phyloP scores from a whole-genome alignment of 2,888 invertebrate species.

The Hoplodrina ambigua region DNA sequence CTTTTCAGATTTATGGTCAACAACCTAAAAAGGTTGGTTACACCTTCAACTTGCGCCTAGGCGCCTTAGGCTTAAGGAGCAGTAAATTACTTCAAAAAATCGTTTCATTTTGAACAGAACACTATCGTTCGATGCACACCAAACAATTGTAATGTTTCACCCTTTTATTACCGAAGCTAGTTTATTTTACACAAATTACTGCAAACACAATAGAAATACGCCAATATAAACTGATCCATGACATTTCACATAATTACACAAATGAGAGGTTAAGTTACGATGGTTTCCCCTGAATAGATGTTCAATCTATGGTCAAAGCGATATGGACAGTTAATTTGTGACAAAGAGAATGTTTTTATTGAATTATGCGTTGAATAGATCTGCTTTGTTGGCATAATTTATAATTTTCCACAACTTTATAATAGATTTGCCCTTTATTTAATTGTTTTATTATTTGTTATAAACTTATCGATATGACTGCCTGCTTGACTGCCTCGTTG shows the following conservation, averaged over 20 bases:
- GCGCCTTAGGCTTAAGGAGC: no score
- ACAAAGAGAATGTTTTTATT: slow-evolving; percentile 60
- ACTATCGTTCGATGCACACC: background rate
- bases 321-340: slow-evolving; percentile 64
- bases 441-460: background rate
- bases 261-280: slow-evolving; percentile 31
- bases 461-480: no score
- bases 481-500: no score
- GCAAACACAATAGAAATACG: slow-evolving; percentile 33
- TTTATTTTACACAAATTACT: slow-evolving; percentile 61
- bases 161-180: slow-evolving; percentile 49
- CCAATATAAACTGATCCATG: slow-evolving; percentile 35
- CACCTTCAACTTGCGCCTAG: no score
- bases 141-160: slow-evolving; percentile 18
- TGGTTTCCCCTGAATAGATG: slow-evolving; percentile 30
- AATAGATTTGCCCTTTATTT: background rate
- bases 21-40: no score
- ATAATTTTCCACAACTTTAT: slow-evolving; percentile 31
- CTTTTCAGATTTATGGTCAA: no score
- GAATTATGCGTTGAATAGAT: slow-evolving; percentile 45
- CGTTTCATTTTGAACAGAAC: no score
- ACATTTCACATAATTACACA: background rate
- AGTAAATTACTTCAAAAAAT: no score
- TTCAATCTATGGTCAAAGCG: slow-evolving; percentile 25
- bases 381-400: slow-evolving; percentile 39